A percentile compares a stretch with the other conserved stretches of the same genome.
These are phyloP conservation scores for Nomada ruficornis DNA, from an alignment of 2,888 invertebrate species.

Conservation along the genomic window DNA sequence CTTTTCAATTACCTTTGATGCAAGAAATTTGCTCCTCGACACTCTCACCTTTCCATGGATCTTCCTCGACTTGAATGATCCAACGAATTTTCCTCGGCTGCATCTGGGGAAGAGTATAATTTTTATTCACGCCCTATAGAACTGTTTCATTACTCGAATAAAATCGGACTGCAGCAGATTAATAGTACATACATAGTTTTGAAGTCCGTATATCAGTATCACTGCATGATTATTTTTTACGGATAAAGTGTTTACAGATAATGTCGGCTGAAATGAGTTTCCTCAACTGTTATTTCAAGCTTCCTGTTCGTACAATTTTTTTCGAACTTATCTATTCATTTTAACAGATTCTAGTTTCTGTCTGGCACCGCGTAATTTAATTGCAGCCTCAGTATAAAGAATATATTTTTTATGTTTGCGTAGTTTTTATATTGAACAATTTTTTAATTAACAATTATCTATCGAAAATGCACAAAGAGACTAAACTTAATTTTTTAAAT, in stretches of 20 bases:
- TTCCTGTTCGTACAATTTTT: not conserved
- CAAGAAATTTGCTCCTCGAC: constrained; percentile 86
- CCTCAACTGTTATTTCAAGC: constrained; percentile 8
- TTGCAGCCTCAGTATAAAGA: too few species aligned
- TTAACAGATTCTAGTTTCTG: too few species aligned
- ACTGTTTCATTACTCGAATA: constrained; percentile 12
- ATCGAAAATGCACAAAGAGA: too few species aligned
- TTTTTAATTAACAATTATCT: too few species aligned
- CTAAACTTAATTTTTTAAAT: too few species aligned
- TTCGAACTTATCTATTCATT: not conserved
- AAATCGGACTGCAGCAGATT: constrained; percentile 54
- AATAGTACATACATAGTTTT: constrained; percentile 55
- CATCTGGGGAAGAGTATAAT: constrained; percentile 67
- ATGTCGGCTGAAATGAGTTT: constrained; percentile 45
- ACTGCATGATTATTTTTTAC: constrained; percentile 64
- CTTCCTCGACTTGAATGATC: constrained; percentile 85
- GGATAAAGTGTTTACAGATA: constrained; percentile 59
- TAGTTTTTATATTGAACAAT: too few species aligned
- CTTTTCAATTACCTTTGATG: constrained; percentile 84
- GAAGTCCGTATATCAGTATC: constrained; percentile 59
- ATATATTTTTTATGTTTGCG: too few species aligned
- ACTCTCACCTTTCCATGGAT: constrained; percentile 83
- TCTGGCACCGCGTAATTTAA: too few species aligned
- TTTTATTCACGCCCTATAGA: not conserved
- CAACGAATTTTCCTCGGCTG: constrained; percentile 85